Evolutionary conservation across 2,888 invertebrate genomes (phyloP), one percentile per base, ranked within the genome.

Genomic region (Orthosia incerta): DNA sequence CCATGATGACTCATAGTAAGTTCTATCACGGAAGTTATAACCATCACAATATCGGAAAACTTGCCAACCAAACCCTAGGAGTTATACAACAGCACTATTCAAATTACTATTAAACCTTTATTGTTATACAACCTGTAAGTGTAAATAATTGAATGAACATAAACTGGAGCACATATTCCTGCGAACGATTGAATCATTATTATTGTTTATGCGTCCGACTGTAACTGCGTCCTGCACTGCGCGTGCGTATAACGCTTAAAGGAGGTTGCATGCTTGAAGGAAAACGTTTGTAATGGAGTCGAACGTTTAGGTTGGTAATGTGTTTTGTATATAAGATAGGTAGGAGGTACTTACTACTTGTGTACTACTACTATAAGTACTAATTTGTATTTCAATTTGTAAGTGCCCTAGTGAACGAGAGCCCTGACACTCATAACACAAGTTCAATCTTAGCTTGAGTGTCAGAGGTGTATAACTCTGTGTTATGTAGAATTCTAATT

Each of bases 121-220:
- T 63, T 31, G 16, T 74, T 46, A 20, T 18, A 48, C 39, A n/a
- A 26, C 55, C 3, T 57, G 20, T 13, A 39, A 50, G 51, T 66
- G 46, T 31, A 13, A 75, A 76, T 51, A 62, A 61, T 13, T 50
- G 51, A 66, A 46, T 72, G 48, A 66, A 74, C 59, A 76, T 79
- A 76, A 82, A 80, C 63, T 75, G 66, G 81, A 76, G 39, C 70
- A 77, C 65, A 82, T 75, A 81, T 86, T 81, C 84, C 86, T 79
- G 80, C 70, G 62, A 45, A 68, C 73, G 82, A 86, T 86, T 88
- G 86, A 87, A 84, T 86, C 82, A 88, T 89, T 87, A 87, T 88
- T 86, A 86, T 86, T 84, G 80, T 88, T 87, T 74, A 76, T 85
- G 79, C 84, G 84, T 86, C 87, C 61, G 60, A 73, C 31, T 63